phyloP scores from a whole-genome alignment of 2,797 vertebrate genomes.

The Coregonus suidteri region DNA sequence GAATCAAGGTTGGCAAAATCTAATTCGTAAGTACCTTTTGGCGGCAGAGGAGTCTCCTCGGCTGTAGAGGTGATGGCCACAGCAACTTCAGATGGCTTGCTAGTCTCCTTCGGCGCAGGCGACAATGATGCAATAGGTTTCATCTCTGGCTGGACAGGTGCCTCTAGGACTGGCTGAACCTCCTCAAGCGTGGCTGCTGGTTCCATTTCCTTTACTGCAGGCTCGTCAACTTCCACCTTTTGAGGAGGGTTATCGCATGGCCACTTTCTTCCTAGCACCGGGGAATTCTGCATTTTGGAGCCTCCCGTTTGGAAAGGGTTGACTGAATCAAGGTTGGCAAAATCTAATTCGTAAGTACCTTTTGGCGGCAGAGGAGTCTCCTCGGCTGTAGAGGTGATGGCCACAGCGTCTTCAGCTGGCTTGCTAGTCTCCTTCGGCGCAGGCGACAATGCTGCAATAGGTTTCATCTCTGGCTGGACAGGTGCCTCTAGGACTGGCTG shows the following conservation, averaged over 20 bases:
- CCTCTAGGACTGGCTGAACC: conserved; percentile 5
- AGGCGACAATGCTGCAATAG: not conserved
- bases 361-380: conserved; percentile 57
- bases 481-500: conserved; percentile 9
- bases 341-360: conserved; percentile 64
- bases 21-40: conserved; percentile 59
- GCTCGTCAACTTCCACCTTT: conserved; percentile 32
- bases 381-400: conserved; percentile 29
- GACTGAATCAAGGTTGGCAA: conserved; percentile 61
- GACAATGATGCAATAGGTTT: conserved; percentile 23
- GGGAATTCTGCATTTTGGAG: conserved; percentile 69
- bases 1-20: conserved; percentile 66
- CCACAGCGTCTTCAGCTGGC: conserved; percentile 21
- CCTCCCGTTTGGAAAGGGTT: conserved; percentile 69
- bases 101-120: not conserved
- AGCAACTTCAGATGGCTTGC: conserved; percentile 22
- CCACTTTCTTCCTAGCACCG: conserved; percentile 36
- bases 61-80: conserved; percentile 10
- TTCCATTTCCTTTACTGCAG: conserved; percentile 13
- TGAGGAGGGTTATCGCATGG: conserved; percentile 5
- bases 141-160: not conserved
- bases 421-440: conserved; percentile 5
- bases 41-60: conserved; percentile 58
- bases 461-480: conserved; percentile 26
- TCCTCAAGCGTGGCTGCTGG: conserved; percentile 10